Base-by-base conservation (phyloP, 2,888 invertebrate species). In the Fragum sueziense region DNA sequence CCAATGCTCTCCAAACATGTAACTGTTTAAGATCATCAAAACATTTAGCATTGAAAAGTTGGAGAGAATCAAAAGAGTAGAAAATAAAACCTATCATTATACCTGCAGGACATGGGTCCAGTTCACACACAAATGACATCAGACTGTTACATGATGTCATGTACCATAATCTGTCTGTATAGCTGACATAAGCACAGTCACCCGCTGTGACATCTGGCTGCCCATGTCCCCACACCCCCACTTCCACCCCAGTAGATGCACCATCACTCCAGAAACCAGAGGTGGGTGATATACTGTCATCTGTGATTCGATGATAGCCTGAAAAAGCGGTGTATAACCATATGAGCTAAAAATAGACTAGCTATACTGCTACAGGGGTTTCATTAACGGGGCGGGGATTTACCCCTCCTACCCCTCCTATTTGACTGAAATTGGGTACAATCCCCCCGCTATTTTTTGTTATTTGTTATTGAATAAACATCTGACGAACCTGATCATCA, bases 61-160 rank as follows among this genome's bases (percentile, higher is more conserved):
- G n/a, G n/a, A n/a, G n/a, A n/a, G n/a, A n/a, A n/a, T n/a, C n/a
- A n/a, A n/a, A n/a, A n/a, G n/a, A n/a, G n/a, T n/a, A 2, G 2
- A 47, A 20, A 47, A 47, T 11, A 47, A n/a, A 47, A 6, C 6
- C 4, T 25, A 29, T 29, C 1, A 27, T 27, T 69, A 37, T 74
- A 89, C 89, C 86, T 72, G 73, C 27, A 1, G 88, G 87, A 79
- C 89, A 89, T 0, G 88, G 87, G 25, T 80, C 67, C 37, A 86
- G 75, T 70, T 89, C 85, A 77, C 89, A 89, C 9, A 87, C 75
- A 71, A 87, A 87, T 9, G 86, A 79, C 57, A 76, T 68, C 17
- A 86, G 41, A 33, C 61, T 74, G 54, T 84, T 76, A 82, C 88
- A 88, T 27, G 79, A 71, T 9, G 71, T 83, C 76, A 86, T 85